Base-by-base conservation (phyloP, 2,113 vertebrate species). In the Trinectes maculatus region DNA sequence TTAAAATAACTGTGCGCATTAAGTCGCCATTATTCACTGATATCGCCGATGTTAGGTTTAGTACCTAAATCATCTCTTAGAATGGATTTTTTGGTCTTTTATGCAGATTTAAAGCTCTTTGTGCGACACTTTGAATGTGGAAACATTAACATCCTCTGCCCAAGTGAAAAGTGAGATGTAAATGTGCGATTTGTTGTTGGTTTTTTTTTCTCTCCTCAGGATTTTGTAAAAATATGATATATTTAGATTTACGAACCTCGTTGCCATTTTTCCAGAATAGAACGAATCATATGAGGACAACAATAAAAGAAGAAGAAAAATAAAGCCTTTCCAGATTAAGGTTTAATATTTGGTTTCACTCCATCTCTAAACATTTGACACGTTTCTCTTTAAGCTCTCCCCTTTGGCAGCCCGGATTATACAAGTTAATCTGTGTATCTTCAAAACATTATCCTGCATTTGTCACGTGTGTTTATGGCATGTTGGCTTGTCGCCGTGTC, bases 401-500 rank as follows among this genome's bases (percentile, higher is more conserved):
- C n/a, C 82, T 74, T 89, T 87, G 77, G 87, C 89, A 75, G 79
- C 74, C 24, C 37, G 88, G 90, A 92, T 94, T 92, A 93, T 79
- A 85, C 66, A 55, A 85, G 40, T 91, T 91, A 90, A 92, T 92
- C 90, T 89, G 86, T 87, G 74, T 85, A 92, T 91, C 90, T 91
- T 80, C 66, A 84, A 90, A 89, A 89, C 87, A 91, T 92, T 89
- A 93, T 92, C 88, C 85, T 66, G 84, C 78, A 46, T 91, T 88
- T 84, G 82, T 65, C 54, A 81, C 78, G 82, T 72, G 87, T 87
- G 80, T 90, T 88, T 85, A 81, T 67, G 79, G 83, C 79, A 85
- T 79, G 87, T 85, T 89, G 75, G 48, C 77, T 81, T 29, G 49
- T n/a, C n/a, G n/a, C 84, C 65, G 82, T 79, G 82, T 88, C 73